Percentiles rank a stretch among this genome's conserved stretches.
Evolutionary conservation across 2,888 invertebrate genomes (phyloP).

Genomic region (Apotomis turbidana): DNA sequence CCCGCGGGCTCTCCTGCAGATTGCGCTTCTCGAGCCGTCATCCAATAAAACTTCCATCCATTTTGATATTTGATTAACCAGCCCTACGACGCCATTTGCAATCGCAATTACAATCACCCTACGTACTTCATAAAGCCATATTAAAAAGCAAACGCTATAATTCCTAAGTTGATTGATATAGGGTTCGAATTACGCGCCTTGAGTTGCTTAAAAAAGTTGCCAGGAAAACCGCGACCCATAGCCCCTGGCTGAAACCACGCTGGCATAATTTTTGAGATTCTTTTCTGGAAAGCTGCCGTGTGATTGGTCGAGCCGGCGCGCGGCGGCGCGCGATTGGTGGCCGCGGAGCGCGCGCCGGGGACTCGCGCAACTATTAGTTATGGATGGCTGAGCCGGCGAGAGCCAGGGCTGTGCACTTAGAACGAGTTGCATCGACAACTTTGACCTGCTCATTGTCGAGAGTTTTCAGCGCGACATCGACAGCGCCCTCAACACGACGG

Average conservation of each 20-base stretch:
- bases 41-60: slow-evolving; percentile 55
- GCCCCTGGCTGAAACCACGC: slow-evolving; percentile 69
- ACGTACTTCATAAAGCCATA: slow-evolving; percentile 44
- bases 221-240: slow-evolving; percentile 67
- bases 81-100: slow-evolving; percentile 72
- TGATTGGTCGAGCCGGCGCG: slow-evolving; percentile 70
- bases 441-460: too few species aligned
- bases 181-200: slow-evolving; percentile 53
- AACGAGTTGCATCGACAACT: too few species aligned
- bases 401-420: slow-evolving; percentile 54
- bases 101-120: slow-evolving; percentile 71
- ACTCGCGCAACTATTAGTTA: slow-evolving; percentile 82
- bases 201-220: slow-evolving; percentile 44
- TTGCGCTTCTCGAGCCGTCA: slow-evolving; percentile 38
- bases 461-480: too few species aligned
- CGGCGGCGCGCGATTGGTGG: slow-evolving; percentile 66
- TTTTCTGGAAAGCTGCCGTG: slow-evolving; percentile 62
- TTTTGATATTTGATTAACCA: slow-evolving; percentile 68
- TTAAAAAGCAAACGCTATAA: not conserved
- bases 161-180: slow-evolving; percentile 40
- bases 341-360: slow-evolving; percentile 68
- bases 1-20: slow-evolving; percentile 15
- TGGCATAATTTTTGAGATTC: slow-evolving; percentile 75
- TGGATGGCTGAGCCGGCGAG: slow-evolving; percentile 70
- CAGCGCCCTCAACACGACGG: too few species aligned